phyloP scores from a whole-genome alignment of 2,888 invertebrate genomes.

The Nycteola revayana region DNA sequence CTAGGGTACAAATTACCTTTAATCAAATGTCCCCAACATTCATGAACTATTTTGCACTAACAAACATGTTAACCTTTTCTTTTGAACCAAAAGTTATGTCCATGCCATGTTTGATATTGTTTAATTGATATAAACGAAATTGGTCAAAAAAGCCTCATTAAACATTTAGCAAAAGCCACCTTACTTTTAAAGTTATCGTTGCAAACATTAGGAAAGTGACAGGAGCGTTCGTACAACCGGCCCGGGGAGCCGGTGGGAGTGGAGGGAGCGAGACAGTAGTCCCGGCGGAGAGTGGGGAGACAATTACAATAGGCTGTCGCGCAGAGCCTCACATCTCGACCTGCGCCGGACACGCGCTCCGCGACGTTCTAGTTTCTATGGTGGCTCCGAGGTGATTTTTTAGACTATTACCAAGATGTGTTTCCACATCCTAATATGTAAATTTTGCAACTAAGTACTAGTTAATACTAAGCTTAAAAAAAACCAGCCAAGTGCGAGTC shows the following conservation, averaged over 20 bases:
- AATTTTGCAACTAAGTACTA: too few species aligned
- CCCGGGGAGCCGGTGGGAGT: conserved; percentile 59
- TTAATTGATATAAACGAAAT: too few species aligned
- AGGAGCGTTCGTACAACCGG: conserved; percentile 60
- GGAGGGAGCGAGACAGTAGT: conserved; percentile 67
- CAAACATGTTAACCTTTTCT: too few species aligned
- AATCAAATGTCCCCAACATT: background rate
- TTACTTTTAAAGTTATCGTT: too few species aligned
- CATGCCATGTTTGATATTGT: too few species aligned
- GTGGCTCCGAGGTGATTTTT: conserved; percentile 60
- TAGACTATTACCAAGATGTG: too few species aligned
- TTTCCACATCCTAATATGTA: background rate
- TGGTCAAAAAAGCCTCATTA: too few species aligned
- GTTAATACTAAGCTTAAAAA: too few species aligned
- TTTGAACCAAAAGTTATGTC: too few species aligned
- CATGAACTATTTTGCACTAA: too few species aligned
- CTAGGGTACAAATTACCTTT: conserved; percentile 75
- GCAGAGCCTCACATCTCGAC: conserved; percentile 72
- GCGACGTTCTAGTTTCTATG: conserved; percentile 58
- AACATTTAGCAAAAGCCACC: too few species aligned
- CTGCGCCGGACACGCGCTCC: conserved; percentile 50
- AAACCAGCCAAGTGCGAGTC: too few species aligned
- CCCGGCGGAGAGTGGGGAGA: conserved; percentile 63
- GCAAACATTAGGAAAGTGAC: conserved; percentile 75
- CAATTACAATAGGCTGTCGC: conserved; percentile 45